Evolutionary conservation across 2,113 vertebrate species (phyloP).

Genomic region (Datnioides undecimradiatus): DNA sequence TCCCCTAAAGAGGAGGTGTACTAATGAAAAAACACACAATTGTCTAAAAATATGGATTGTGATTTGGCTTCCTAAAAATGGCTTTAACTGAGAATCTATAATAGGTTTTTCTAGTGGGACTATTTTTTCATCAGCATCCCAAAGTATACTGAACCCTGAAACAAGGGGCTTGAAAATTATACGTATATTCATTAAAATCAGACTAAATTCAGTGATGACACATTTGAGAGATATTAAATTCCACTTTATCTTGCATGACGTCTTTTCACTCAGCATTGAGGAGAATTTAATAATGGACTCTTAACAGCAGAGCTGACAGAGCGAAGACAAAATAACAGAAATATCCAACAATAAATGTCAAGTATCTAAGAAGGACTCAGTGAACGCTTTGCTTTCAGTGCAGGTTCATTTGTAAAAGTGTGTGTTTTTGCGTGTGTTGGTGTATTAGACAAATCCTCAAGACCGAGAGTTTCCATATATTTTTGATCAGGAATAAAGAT

Average conservation of each 20-base stretch:
- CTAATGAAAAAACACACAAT: background rate
- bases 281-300: background rate
- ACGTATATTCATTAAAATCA: background rate
- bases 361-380: background rate
- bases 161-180: background rate
- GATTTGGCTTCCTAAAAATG: background rate
- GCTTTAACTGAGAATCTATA: background rate
- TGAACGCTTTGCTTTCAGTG: background rate
- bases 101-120: background rate
- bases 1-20: background rate
- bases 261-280: background rate
- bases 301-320: background rate
- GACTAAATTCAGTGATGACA: background rate
- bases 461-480: background rate
- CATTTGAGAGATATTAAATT: background rate
- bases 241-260: background rate
- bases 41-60: background rate
- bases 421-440: background rate
- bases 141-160: background rate
- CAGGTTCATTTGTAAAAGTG: background rate
- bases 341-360: background rate
- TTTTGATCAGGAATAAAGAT: background rate
- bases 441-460: slow-evolving; percentile 4
- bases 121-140: background rate
- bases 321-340: slow-evolving; percentile 3